Conservation (phyloP, 2,113 vertebrate species). For the Stictonetta naevosa region DNA sequence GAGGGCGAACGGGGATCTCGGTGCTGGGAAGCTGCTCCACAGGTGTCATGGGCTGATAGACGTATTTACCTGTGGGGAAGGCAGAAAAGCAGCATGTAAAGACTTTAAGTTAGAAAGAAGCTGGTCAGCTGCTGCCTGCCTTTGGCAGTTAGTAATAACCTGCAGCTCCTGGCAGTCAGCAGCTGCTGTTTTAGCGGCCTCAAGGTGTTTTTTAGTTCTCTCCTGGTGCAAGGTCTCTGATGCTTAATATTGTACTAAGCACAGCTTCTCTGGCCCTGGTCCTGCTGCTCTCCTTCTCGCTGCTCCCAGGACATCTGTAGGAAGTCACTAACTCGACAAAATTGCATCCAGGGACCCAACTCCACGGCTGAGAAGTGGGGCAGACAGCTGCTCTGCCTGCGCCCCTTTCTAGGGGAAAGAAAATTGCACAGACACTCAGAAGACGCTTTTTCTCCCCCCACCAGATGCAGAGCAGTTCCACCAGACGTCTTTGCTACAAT, state of each 20-base stretch:
- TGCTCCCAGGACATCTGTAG: background rate
- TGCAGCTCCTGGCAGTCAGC: background rate
- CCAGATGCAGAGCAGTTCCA: background rate
- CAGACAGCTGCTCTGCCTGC: background rate
- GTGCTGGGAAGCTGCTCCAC: conserved; percentile 96
- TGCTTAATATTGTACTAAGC: background rate
- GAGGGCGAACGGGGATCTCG: conserved; percentile 80
- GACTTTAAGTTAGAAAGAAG: background rate
- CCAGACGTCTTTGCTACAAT: background rate
- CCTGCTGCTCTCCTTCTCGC: background rate
- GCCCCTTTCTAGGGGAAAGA: background rate
- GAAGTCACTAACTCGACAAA: background rate
- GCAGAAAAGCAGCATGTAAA: background rate
- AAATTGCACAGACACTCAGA: background rate
- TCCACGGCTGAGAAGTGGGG: background rate
- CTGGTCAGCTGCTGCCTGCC: rapidly evolving
- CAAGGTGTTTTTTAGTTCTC: background rate
- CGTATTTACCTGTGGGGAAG: conserved; percentile 87
- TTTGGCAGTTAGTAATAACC: rapidly evolving
- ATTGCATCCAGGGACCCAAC: background rate
- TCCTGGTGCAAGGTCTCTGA: background rate
- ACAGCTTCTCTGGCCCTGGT: background rate
- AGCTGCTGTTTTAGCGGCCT: background rate
- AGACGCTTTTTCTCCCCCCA: background rate
- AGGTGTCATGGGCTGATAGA: conserved; percentile 98